Evolutionary conservation across 23 tunicate species (phyloP), one percentile per base, ranked within the genome.

Genomic region (Phallusia fumigata): DNA sequence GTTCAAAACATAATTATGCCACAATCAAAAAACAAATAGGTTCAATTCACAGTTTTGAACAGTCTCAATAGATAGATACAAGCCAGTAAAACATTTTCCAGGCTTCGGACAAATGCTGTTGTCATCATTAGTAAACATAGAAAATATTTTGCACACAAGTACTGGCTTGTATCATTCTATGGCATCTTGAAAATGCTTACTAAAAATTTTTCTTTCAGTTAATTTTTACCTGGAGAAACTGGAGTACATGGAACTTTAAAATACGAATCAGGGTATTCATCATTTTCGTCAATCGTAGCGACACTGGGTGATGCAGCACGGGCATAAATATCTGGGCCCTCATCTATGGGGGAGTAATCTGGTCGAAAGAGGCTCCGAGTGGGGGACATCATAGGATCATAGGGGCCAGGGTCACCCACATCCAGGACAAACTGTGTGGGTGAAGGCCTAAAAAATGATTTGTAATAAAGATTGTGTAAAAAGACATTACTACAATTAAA

Each of bases 381-480:
- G 26, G 26, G 69, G 8, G 69, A 22, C 28, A 24, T 15, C 18
- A 18, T 22, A 21, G 28, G 69, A 5, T 58, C 69, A 58, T 21
- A 58, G 26, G 69, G 28, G 28, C 8, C 69, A 58, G 28, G 15
- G 28, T 8, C 16, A 8, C 16, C 69, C 8, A 58, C 69, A 16
- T 58, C 69, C 69, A 58, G 28, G 26, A 58, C 69, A 58, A 58
- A 58, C 28, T 58, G 69, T 6, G 69, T 58, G 16, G 69, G 69
- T 1, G 69, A 58, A 21, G 69, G 69, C 28, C 69, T 58, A 58
- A 40, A 40, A 40, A 5, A 40, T 40, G 10, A 5, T 40, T 40
- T 40, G 47, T 10, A 40, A 3, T 40, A 40, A 40, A 40, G n/a
- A n/a, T n/a, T n/a, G n/a, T n/a, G n/a, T n/a, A n/a, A n/a, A n/a